Base-by-base conservation (phyloP, 2,797 vertebrate genomes). In the Sebastes iracundus region DNA sequence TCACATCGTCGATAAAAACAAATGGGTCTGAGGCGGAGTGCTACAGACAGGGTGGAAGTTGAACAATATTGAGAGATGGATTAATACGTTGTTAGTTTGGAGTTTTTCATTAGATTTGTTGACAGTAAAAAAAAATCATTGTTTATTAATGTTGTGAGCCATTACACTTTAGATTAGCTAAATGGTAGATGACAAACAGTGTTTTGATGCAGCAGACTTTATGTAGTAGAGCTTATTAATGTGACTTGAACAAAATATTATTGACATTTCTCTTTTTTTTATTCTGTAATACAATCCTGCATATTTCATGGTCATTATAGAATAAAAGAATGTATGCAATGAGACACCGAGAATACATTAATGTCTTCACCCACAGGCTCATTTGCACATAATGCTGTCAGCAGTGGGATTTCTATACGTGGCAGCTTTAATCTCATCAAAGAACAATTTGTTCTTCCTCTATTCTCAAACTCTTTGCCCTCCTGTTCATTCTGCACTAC, bases 251-350 rank as follows among this genome's bases (percentile, higher is more conserved):
- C 30, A 28, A 14, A 80, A 66, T 55, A 20, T 55, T 23, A 59
- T 72, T 33, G 23, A 16, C 53, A 63, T 20, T 72, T 66, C 16
- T 46, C 42, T 46, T 46, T 68, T 55, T 22, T 68, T 55, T 22
- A 13, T 73, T 30, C 56, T 69, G 66, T 38, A 13, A 75, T 61
- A 73, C n/a, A 53, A 32, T 53, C 32, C 63, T 77, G 61, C 64
- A 75, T 84, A 64, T 78, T 78, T 85, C 61, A 83, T 65, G 22
- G 9, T 75, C 65, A 77, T 78, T 22, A 53, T 46, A 46, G 16
- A 46, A 46, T 18, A 46, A 70, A 53, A 42, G 23, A 75, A 77
- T 55, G 38, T 53, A 71, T 72, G 66, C 35, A 64, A 13, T 38
- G 20, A 52, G 35, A 35, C 28, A 69, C 38, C 10, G 22, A 6